Conservation (phyloP, 1,140 invertebrate species). For the Leptonema lineaticorne region DNA sequence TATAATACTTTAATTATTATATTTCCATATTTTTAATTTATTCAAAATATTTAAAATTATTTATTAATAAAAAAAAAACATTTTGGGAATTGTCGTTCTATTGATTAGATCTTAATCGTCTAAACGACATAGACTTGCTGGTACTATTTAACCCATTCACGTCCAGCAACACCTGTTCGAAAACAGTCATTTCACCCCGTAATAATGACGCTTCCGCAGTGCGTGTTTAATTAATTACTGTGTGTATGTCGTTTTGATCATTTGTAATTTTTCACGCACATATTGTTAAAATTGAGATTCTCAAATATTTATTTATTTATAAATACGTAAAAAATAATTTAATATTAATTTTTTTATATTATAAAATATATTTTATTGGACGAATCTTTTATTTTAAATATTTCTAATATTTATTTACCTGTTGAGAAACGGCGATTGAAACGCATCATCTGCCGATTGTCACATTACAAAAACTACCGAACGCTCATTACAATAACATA, state of each 20-base stretch:
- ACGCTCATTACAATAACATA: conserved; percentile 38
- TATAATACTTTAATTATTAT: background rate
- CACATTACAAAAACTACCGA: conserved; percentile 10
- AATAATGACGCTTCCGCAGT: conserved; percentile 22
- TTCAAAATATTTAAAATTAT: no score
- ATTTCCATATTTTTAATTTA: no score
- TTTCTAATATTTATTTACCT: background rate
- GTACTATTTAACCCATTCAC: background rate
- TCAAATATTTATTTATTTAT: background rate
- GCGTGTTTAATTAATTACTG: conserved; percentile 35
- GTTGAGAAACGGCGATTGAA: background rate
- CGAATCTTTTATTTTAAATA: background rate
- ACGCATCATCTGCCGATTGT: conserved; percentile 24
- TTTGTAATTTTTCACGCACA: conserved; percentile 35
- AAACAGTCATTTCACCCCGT: conserved; percentile 16
- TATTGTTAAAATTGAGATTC: background rate
- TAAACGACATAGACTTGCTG: background rate
- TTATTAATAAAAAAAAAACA: no score
- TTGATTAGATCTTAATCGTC: background rate
- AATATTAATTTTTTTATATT: background rate
- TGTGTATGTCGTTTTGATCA: conserved; percentile 15
- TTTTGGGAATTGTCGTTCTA: background rate
- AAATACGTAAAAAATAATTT: background rate
- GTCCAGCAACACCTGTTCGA: conserved; percentile 28
- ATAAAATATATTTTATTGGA: background rate